phyloP scores from a whole-genome alignment of 2,888 invertebrate genomes.

The Holacanthella duospinosa region DNA sequence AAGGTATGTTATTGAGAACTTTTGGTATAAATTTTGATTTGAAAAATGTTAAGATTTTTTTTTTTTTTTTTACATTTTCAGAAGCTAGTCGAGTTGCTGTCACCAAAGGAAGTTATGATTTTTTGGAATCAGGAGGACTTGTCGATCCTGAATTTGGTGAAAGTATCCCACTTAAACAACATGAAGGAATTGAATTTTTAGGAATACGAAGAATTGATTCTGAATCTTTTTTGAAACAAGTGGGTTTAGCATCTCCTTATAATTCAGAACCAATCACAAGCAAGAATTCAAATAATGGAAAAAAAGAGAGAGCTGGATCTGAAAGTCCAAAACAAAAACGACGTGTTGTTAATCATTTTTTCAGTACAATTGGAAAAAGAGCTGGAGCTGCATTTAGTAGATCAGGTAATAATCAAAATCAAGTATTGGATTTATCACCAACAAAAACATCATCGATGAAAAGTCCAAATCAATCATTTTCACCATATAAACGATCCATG shows the following conservation, averaged over 20 bases:
- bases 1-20: too few relatives aligned
- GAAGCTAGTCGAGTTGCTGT: conserved; percentile 9
- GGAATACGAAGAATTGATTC: conserved; percentile 37
- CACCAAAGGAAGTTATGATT: conserved; percentile 29
- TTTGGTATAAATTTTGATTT: too few relatives aligned
- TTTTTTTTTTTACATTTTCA: too few relatives aligned
- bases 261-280: background rate
- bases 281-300: conserved; percentile 7
- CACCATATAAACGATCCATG: conserved; percentile 29
- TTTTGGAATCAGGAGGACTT: conserved; percentile 22
- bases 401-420: conserved; percentile 13
- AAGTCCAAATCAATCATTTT: conserved; percentile 12
- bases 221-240: conserved; percentile 33
- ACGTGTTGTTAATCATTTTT: conserved; percentile 36
- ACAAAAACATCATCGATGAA: conserved; percentile 11
- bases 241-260: conserved; percentile 23
- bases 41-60: too few relatives aligned
- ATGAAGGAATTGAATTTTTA: conserved; percentile 37
- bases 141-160: conserved; percentile 19
- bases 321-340: conserved; percentile 34
- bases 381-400: conserved; percentile 36
- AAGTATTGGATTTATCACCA: conserved; percentile 18
- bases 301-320: conserved; percentile 29
- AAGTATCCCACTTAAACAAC: conserved; percentile 21
- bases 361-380: conserved; percentile 37